These are phyloP conservation scores for Carcharodon carcharias DNA, from an alignment of 2,797 vertebrate genomes.

Conservation along the genomic window DNA sequence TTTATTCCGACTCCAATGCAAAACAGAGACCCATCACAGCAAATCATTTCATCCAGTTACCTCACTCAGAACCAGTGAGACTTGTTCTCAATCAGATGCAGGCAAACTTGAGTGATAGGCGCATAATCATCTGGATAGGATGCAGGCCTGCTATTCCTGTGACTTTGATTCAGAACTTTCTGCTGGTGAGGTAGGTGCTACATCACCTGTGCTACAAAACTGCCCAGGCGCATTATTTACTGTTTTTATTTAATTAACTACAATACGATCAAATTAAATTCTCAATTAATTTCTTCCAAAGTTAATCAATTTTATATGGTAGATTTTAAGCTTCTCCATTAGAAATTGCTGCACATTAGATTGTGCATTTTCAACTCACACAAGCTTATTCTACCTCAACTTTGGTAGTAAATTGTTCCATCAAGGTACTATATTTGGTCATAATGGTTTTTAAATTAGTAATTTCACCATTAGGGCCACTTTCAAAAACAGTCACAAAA, in stretches of 20 bases:
- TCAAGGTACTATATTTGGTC: not conserved
- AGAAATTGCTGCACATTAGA: not conserved
- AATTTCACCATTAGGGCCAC: not conserved
- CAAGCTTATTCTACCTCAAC: not conserved
- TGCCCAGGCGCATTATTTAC: not conserved
- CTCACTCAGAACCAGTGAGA: not conserved
- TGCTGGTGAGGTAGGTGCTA: not conserved
- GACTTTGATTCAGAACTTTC: not conserved
- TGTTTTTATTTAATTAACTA: constrained; percentile 10
- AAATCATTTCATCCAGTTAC: not conserved
- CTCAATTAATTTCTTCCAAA: not conserved
- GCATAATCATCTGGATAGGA: not conserved
- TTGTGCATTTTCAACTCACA: not conserved
- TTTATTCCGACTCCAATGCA: not conserved
- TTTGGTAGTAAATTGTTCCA: not conserved
- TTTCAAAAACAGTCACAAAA: not conserved
- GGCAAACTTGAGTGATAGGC: not conserved
- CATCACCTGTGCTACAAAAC: not conserved
- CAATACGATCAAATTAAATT: not conserved
- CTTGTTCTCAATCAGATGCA: not conserved
- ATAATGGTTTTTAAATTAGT: not conserved
- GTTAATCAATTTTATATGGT: not conserved
- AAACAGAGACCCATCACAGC: not conserved
- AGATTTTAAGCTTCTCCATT: not conserved
- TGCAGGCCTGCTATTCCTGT: not conserved